Evolutionary conservation across 2,888 invertebrate species (phyloP), one percentile per base, ranked within the genome.

Genomic region (Calephelis perditalis): DNA sequence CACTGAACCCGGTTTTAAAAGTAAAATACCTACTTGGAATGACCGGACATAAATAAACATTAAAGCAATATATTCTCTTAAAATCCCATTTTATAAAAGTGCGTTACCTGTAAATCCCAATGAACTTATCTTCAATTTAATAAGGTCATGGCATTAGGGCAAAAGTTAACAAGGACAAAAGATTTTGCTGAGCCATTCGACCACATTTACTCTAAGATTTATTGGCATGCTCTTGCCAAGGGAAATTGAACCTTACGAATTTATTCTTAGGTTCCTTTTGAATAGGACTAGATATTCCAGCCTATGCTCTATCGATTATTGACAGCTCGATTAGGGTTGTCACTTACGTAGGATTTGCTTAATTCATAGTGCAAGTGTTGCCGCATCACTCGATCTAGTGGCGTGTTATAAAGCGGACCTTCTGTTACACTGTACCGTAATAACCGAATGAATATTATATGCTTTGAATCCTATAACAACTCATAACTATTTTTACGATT

Each of bases 351-450:
- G 67, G 71, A 73, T 73, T 71, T 69, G 73, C 64, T 67, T 71
- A 72, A 72, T 69, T 69, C 72, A 72, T 67, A 67, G 67, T 68
- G 68, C 72, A 71, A 69, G 70, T 71, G 69, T 73, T 66, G 67
- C 57, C 67, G 60, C 67, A 67, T 68, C 70, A 67, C 35, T 55
- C 45, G 59, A 54, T 55, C 59, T 45, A 40, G 40, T 45, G 46
- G 54, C 46, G 44, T 55, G 52, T 43, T 49, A 49, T 49, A 49
- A 11, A 45, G 12, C n/a, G 12, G 45, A 36, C 40, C 3, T 12
- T 5, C 45, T 55, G 4, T 59, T 12, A 59, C 59, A 59, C 59
- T 12, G 45, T 8, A 2, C 15, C 8, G 54, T 54, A 54, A 26
- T 26, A 26, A 26, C 26, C 26, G 26, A 26, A 26, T 26, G 3